phyloP scores from a whole-genome alignment of 2,797 vertebrate species.

The Octomys mimax region DNA sequence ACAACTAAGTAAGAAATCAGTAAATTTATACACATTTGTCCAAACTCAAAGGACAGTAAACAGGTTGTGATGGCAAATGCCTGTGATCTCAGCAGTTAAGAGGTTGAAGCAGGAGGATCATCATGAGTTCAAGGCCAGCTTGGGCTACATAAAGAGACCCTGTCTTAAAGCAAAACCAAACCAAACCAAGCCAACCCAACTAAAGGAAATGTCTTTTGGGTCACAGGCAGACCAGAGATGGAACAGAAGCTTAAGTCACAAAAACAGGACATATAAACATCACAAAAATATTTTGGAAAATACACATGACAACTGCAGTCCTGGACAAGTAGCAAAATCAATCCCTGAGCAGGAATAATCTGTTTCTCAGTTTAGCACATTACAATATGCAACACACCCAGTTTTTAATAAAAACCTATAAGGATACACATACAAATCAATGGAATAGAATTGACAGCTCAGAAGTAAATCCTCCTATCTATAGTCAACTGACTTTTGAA shows the following conservation, averaged over 20 bases:
- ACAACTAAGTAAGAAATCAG: background rate
- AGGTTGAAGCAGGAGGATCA: background rate
- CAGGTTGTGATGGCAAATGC: too few relatives aligned
- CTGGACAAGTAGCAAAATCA: slow-evolving; percentile 5
- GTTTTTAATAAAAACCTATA: background rate
- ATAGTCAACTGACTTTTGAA: background rate
- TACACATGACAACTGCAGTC: background rate
- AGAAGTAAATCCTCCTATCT: background rate
- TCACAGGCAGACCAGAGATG: background rate
- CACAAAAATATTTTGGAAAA: background rate
- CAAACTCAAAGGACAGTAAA: background rate
- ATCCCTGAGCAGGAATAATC: background rate
- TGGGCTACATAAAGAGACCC: background rate
- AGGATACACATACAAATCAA: background rate
- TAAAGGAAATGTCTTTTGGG: background rate
- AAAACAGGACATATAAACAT: background rate
- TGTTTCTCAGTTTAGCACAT: background rate
- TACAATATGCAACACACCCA: background rate
- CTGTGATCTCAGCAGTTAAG: too few relatives aligned
- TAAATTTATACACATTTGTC: background rate
- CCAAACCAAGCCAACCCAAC: background rate
- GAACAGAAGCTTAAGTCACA: background rate
- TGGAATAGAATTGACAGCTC: background rate
- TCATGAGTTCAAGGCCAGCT: background rate
- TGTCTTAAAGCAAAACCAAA: background rate